Evolutionary conservation across 1,140 invertebrate genomes (phyloP).

Genomic region (Heterodera carotae): DNA sequence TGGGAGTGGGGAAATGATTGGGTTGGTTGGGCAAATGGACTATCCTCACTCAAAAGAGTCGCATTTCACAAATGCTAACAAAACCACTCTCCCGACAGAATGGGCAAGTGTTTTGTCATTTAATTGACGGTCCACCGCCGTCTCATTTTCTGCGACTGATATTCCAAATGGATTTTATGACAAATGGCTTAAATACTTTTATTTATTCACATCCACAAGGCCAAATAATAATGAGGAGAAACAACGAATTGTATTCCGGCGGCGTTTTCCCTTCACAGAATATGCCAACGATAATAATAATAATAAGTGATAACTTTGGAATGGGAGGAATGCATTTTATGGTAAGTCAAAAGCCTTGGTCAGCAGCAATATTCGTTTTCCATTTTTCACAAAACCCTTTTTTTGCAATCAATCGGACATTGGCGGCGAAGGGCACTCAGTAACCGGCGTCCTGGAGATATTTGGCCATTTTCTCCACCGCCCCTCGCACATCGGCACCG

Average conservation of each 20-base stretch:
- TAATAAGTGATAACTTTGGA: neutral
- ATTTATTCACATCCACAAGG: neutral
- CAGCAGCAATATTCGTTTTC: neutral
- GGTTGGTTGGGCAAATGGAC: too few relatives aligned
- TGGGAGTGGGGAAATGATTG: too few relatives aligned
- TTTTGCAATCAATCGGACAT: neutral
- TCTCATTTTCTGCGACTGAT: neutral
- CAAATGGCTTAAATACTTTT: neutral
- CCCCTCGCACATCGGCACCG: constrained; percentile 54
- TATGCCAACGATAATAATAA: neutral
- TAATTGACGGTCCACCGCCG: too few relatives aligned
- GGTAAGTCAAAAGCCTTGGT: constrained; percentile 1
- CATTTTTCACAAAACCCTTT: neutral
- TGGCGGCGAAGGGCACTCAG: constrained; percentile 33
- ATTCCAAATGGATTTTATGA: neutral
- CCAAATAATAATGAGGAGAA: neutral
- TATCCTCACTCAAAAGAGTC: too few relatives aligned
- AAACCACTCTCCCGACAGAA: too few relatives aligned
- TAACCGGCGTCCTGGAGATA: constrained; percentile 56
- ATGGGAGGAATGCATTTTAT: neutral
- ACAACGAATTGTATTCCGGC: neutral
- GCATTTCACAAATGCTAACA: too few relatives aligned
- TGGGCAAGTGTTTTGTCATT: too few relatives aligned
- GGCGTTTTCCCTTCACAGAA: neutral
- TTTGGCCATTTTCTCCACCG: constrained; percentile 57